Conservation (phyloP, 2,888 invertebrate species). For the Nomada hirtipes region DNA sequence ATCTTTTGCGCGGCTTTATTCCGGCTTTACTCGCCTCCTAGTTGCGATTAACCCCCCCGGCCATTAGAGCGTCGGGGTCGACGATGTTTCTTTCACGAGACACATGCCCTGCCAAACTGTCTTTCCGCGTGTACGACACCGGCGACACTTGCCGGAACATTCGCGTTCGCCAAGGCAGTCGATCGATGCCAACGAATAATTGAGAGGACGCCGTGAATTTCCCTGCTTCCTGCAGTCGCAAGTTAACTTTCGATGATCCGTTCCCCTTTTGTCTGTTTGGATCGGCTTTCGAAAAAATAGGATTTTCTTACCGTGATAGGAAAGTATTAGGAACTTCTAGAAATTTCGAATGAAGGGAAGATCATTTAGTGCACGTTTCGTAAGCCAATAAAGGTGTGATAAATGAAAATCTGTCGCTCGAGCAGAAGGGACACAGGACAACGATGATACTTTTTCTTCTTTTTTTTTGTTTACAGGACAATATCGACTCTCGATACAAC, state of each 20-base stretch:
- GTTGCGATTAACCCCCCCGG: conserved; percentile 64
- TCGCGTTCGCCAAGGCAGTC: conserved; percentile 36
- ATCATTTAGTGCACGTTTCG: too few species aligned
- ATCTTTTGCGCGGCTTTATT: conserved; percentile 65
- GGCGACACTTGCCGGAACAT: conserved; percentile 13
- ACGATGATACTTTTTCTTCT: conserved; percentile 50
- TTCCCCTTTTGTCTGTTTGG: neutral
- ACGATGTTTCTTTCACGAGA: conserved; percentile 70
- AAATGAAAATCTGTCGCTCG: neutral
- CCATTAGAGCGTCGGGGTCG: conserved; percentile 53
- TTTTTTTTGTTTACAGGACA: conserved; percentile 66
- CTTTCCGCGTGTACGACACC: conserved; percentile 49
- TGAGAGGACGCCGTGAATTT: conserved; percentile 59
- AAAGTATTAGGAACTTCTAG: too few species aligned
- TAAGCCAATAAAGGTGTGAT: too few species aligned
- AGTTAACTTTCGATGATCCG: conserved; percentile 34
- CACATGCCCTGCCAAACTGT: conserved; percentile 60
- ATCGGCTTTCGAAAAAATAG: neutral
- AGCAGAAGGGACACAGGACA: neutral
- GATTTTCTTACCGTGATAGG: neutral
- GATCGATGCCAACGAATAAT: conserved; percentile 67
- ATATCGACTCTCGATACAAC: conserved; percentile 71
- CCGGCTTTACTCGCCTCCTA: conserved; percentile 65
- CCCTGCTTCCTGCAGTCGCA: conserved; percentile 1
- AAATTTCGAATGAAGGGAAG: too few species aligned